These are phyloP conservation scores for Drosophila nigricruria DNA, from an alignment of 2,888 invertebrate species.

Conservation along the genomic window DNA sequence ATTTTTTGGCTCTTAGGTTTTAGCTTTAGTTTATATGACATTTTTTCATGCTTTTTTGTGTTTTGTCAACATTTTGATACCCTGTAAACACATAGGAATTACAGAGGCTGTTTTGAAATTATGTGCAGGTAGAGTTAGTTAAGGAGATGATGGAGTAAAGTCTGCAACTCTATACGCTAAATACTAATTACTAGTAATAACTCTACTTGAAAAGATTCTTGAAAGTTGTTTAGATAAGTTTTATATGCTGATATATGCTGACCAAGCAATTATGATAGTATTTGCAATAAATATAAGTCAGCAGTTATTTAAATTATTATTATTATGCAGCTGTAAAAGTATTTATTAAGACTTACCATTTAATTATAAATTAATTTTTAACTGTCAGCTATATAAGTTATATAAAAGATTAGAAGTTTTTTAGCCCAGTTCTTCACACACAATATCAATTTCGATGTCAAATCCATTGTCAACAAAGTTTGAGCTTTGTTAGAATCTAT, in stretches of 20 bases:
- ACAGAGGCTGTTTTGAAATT: not conserved
- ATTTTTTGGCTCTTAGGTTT: conserved; percentile 39
- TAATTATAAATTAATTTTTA: not conserved
- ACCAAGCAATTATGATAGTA: not conserved
- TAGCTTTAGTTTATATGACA: conserved; percentile 59
- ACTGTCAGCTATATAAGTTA: too few relatives aligned
- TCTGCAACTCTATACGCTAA: too few relatives aligned
- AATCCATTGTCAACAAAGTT: too few relatives aligned
- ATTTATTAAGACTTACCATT: not conserved
- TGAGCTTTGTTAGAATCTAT: too few relatives aligned
- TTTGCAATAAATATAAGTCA: not conserved
- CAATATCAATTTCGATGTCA: not conserved
- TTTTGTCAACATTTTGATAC: conserved; percentile 38
- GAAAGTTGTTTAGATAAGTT: too few relatives aligned
- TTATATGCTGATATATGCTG: not conserved
- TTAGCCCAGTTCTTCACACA: not conserved
- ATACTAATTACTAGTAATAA: too few relatives aligned
- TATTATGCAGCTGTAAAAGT: not conserved
- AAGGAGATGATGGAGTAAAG: not conserved
- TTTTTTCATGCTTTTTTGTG: conserved; percentile 41
- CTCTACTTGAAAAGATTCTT: too few relatives aligned
- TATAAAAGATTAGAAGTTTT: not conserved
- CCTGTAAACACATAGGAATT: not conserved
- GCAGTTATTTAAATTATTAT: not conserved
- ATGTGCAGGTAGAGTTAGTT: not conserved